Conservation (phyloP, 2,797 vertebrate genomes). For the Cryptoprocta ferox region DNA sequence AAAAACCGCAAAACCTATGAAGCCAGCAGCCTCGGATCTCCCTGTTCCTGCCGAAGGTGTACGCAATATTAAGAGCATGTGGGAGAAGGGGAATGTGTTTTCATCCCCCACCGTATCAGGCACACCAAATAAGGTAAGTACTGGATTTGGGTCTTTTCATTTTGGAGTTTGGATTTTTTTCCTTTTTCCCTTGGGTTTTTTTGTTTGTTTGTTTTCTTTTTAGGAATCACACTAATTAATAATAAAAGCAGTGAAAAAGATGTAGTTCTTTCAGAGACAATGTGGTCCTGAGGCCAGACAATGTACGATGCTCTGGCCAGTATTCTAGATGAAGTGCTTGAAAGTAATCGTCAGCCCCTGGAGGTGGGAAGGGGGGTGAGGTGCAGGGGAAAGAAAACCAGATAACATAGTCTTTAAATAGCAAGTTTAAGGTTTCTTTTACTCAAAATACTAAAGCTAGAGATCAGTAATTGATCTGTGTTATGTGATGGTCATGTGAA, state of each 20-base stretch:
- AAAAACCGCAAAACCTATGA: slow-evolving; percentile 90
- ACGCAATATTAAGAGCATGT: slow-evolving; percentile 99
- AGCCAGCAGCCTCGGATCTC: slow-evolving; percentile 92
- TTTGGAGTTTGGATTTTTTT: not conserved
- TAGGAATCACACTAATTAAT: not conserved
- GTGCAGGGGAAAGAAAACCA: not conserved
- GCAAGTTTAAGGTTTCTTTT: not conserved
- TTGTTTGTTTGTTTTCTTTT: not conserved
- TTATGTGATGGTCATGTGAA: not conserved
- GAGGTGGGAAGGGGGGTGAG: not conserved
- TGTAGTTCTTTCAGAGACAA: not conserved
- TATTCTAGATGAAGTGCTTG: not conserved
- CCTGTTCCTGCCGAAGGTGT: slow-evolving; percentile 92
- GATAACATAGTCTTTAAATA: not conserved
- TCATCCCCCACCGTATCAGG: slow-evolving; percentile 89
- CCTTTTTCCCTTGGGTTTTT: not conserved
- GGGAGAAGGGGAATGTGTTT: slow-evolving; percentile 97
- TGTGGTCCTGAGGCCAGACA: not conserved
- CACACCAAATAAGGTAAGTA: slow-evolving; percentile 93
- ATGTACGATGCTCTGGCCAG: not conserved
- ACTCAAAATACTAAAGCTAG: not conserved
- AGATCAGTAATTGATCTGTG: not conserved
- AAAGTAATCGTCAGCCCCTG: not conserved
- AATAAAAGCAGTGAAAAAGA: not conserved
- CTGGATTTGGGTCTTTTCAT: not conserved